Percentiles rank a stretch among this genome's conserved stretches.
phyloP scores from a whole-genome alignment of 2,113 vertebrate species.

The Craseonycteris thonglongyai region DNA sequence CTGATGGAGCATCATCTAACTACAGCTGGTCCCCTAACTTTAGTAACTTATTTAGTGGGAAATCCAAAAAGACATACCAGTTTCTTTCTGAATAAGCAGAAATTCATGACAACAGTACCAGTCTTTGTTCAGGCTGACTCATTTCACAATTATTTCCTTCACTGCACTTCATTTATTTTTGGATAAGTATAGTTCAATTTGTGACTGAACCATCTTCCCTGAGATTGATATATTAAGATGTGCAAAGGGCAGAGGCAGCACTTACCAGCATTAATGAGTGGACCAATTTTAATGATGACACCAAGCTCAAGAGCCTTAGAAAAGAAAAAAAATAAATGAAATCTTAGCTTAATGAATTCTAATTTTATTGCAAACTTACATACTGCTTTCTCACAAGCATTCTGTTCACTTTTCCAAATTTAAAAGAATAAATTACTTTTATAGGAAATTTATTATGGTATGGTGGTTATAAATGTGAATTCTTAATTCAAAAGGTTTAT shows the following conservation, averaged over 20 bases:
- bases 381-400: background rate
- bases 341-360: background rate
- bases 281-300: background rate
- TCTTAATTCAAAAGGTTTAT: background rate
- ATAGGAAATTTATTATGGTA: background rate
- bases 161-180: background rate
- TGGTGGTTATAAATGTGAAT: background rate
- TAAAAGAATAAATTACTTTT: background rate
- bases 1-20: background rate
- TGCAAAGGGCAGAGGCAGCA: background rate
- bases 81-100: background rate
- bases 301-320: background rate
- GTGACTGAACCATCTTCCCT: background rate
- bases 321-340: background rate
- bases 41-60: background rate
- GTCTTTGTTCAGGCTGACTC: background rate
- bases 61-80: too few relatives aligned
- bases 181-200: background rate
- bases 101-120: background rate
- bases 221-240: background rate
- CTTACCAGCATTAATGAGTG: background rate
- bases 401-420: background rate
- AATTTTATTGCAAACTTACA: background rate
- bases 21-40: background rate
- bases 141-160: background rate